Base-by-base conservation (phyloP, 2,888 invertebrate genomes). In the Colletes collaris region DNA sequence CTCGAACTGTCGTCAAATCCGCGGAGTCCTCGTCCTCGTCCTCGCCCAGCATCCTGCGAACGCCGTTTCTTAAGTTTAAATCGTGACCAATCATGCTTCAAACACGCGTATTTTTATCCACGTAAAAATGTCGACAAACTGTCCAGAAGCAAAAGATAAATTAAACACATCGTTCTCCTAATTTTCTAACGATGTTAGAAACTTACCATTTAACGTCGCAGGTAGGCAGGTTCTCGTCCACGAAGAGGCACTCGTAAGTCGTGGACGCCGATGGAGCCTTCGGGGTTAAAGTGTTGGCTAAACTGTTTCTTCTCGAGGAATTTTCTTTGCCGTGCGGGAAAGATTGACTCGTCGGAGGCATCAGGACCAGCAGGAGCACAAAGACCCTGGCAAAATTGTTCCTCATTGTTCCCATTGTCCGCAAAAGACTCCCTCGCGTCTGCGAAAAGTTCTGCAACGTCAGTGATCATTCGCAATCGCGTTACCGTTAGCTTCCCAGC, bases 181-280 rank as follows among this genome's bases (percentile, higher is more conserved):
- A 27, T 27, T 27, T 27, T 27, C 27, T 27, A 27, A 27, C 27
- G 27, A 2, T 27, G 27, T 1, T 27, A 27, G 0, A 10, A 53
- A 76, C 71, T 81, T 60, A 88, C 88, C 74, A 59, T 52, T 60
- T 49, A 11, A 85, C 82, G 27, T 86, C 84, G 60, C 90, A 90
- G 4, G 59, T 7, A 10, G 86, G 87, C 16, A 90, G 73, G 66
- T 87, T 74, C 5, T 80, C 70, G 16, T 87, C 64, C 1, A 85
- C 63, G 62, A 87, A 86, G n/a, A 90, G 80, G 56, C 90, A 90
- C 0, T 78, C 63, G 60, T 85, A 62, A n/a, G 64, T 59, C 13
- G 55, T 19, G n/a, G 59, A 6, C 1, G 55, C 6, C 46, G 53
- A 62, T 10, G 8, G 44, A 46, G 10, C 10, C 44, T 46, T 46